These are phyloP conservation scores for Chalcosyrphus nemorum DNA, from an alignment of 2,888 invertebrate genomes.

Conservation along the genomic window DNA sequence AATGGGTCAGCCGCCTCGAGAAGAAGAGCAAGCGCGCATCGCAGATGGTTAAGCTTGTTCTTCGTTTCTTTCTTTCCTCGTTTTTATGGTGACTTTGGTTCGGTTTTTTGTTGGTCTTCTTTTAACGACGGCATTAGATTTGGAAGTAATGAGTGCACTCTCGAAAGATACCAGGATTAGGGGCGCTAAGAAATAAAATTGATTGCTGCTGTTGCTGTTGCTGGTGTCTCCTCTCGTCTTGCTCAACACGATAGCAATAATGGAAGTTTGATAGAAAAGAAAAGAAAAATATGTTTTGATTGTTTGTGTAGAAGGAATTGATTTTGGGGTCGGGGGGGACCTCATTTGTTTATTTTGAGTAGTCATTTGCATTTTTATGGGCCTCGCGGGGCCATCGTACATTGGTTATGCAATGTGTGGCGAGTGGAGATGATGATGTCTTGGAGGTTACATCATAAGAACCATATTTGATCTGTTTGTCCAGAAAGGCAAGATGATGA, in stretches of 20 bases:
- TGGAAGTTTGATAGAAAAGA: slow-evolving; percentile 18
- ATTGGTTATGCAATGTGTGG: slow-evolving; percentile 31
- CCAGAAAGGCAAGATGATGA: too few species aligned
- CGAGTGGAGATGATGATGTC: not conserved
- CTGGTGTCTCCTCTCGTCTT: not conserved
- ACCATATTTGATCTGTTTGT: too few species aligned
- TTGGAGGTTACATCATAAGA: not conserved
- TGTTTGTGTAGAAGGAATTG: slow-evolving; percentile 32
- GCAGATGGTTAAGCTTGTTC: slow-evolving; percentile 2
- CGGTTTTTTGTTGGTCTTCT: not conserved
- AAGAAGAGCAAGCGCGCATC: slow-evolving; percentile 13
- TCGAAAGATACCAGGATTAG: slow-evolving; percentile 21
- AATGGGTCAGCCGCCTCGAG: slow-evolving; percentile 56
- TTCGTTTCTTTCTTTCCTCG: not conserved
- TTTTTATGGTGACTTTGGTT: not conserved
- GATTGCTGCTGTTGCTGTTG: not conserved
- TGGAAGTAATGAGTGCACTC: slow-evolving; percentile 38
- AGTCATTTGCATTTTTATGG: slow-evolving; percentile 24
- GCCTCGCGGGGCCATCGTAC: not conserved
- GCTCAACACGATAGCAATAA: slow-evolving; percentile 22
- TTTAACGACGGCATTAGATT: slow-evolving; percentile 28
- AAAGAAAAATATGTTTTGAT: slow-evolving; percentile 3
- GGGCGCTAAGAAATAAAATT: slow-evolving; percentile 37
- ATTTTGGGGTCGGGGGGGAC: not conserved
- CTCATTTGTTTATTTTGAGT: not conserved